Percentiles rank a stretch among this genome's conserved stretches.
These are phyloP conservation scores for Eristalis intricaria DNA, from an alignment of 2,888 invertebrate genomes.

Conservation along the genomic window DNA sequence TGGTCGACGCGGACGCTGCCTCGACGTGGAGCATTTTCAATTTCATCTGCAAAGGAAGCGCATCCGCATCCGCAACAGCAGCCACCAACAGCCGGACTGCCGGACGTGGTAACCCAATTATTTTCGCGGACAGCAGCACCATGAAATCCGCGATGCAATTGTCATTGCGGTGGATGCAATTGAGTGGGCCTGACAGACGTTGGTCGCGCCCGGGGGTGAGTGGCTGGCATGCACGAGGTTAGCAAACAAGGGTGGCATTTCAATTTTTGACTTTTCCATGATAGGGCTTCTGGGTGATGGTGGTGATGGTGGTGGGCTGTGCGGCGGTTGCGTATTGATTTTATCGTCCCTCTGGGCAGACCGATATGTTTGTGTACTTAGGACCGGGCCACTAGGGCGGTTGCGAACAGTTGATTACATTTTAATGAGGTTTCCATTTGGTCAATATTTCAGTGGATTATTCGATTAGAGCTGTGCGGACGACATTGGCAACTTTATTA, in stretches of 20 bases:
- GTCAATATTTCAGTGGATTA: constrained; percentile 32
- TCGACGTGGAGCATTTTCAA: constrained; percentile 23
- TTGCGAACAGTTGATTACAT: constrained; percentile 9
- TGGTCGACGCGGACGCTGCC: not conserved
- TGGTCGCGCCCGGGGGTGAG: not conserved
- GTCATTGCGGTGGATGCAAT: constrained; percentile 46
- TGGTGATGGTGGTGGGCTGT: not conserved
- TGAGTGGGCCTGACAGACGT: constrained; percentile 2
- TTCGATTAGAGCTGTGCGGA: constrained; percentile 14
- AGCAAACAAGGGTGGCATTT: not conserved
- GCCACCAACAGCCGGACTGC: not conserved
- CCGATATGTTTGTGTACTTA: not conserved
- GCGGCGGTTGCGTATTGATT: constrained; percentile 3
- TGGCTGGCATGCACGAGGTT: not conserved
- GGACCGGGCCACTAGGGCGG: not conserved
- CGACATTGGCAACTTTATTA: not conserved
- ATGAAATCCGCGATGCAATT: constrained; percentile 32
- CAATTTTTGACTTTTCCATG: not conserved
- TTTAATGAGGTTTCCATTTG: constrained; percentile 26
- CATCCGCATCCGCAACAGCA: not conserved
- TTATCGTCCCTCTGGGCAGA: not conserved
- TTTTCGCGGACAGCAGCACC: constrained; percentile 21
- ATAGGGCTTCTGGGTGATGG: not conserved
- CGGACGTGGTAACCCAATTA: constrained; percentile 37
- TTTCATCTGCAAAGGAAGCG: not conserved